phyloP scores from a whole-genome alignment of 2,888 invertebrate genomes.

The Branchipolynoe longqiensis region DNA sequence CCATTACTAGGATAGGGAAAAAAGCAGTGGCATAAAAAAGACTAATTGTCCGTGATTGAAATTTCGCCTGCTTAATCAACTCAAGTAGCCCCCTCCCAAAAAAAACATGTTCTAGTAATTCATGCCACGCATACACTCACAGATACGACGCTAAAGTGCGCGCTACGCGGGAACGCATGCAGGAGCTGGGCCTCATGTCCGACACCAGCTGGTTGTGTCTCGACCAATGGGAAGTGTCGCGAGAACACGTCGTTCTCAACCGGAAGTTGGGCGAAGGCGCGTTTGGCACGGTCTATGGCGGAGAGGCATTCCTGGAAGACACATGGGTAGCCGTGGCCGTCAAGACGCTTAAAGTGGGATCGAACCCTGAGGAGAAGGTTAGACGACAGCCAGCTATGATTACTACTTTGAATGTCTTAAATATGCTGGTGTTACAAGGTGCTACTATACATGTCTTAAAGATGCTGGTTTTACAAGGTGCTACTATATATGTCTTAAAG shows the following conservation, averaged over 20 bases:
- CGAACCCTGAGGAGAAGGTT: constrained; percentile 90
- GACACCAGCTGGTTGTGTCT: constrained; percentile 83
- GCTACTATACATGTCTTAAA: too few species aligned
- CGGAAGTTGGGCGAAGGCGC: constrained; percentile 87
- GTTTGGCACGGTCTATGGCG: constrained; percentile 95
- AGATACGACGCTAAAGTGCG: constrained; percentile 87
- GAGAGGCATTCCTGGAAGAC: constrained; percentile 89
- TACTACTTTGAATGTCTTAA: neutral
- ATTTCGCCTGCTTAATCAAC: too few species aligned
- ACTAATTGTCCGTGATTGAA: too few species aligned
- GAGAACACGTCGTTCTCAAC: constrained; percentile 88
- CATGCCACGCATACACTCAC: constrained; percentile 28
- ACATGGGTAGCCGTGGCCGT: constrained; percentile 87
- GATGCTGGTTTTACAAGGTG: too few species aligned
- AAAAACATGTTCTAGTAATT: neutral
- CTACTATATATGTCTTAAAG: too few species aligned
- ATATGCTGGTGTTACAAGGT: too few species aligned
- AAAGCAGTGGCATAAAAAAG: too few species aligned
- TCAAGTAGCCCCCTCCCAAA: too few species aligned
- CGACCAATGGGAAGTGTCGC: constrained; percentile 93
- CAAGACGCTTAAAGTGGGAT: constrained; percentile 92
- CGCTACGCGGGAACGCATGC: constrained; percentile 87
- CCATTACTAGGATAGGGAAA: too few species aligned
- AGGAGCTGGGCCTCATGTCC: constrained; percentile 86
- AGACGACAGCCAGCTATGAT: neutral